Evolutionary conservation across 2,797 vertebrate genomes (phyloP).

Genomic region (Pseudochirops cupreus): DNA sequence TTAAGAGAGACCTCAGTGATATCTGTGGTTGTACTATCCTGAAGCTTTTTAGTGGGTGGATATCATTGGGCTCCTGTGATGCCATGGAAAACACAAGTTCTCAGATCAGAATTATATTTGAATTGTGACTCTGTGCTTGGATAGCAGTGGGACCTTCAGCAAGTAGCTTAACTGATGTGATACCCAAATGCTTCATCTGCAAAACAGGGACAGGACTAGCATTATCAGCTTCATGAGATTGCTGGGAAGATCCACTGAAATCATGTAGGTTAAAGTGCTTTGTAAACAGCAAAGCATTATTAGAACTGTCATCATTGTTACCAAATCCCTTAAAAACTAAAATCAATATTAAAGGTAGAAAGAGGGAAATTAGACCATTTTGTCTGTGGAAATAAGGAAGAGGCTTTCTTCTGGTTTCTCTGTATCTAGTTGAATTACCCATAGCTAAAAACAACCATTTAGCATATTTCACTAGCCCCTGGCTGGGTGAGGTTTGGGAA

Average conservation of each 20-base stretch:
- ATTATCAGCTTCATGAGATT: background rate
- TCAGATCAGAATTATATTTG: background rate
- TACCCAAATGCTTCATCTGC: background rate
- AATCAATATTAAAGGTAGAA: too few relatives aligned
- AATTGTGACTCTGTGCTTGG: background rate
- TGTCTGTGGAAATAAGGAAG: too few relatives aligned
- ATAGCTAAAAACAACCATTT: too few relatives aligned
- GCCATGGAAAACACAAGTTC: background rate
- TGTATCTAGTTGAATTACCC: too few relatives aligned
- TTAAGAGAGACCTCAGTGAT: background rate
- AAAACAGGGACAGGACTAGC: background rate
- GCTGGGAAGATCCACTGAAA: background rate
- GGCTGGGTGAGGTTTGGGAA: too few relatives aligned
- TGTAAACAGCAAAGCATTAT: too few relatives aligned
- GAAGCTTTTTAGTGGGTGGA: background rate
- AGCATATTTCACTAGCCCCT: too few relatives aligned
- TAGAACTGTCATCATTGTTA: too few relatives aligned
- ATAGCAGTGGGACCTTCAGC: background rate
- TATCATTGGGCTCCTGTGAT: background rate
- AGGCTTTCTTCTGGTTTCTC: too few relatives aligned
- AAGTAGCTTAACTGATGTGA: background rate
- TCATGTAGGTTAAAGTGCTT: background rate
- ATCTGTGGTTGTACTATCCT: background rate
- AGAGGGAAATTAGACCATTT: too few relatives aligned
- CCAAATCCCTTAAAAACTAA: too few relatives aligned